Base-by-base conservation (phyloP, 1,140 invertebrate genomes). In the Ceratosolen fusciceps region DNA sequence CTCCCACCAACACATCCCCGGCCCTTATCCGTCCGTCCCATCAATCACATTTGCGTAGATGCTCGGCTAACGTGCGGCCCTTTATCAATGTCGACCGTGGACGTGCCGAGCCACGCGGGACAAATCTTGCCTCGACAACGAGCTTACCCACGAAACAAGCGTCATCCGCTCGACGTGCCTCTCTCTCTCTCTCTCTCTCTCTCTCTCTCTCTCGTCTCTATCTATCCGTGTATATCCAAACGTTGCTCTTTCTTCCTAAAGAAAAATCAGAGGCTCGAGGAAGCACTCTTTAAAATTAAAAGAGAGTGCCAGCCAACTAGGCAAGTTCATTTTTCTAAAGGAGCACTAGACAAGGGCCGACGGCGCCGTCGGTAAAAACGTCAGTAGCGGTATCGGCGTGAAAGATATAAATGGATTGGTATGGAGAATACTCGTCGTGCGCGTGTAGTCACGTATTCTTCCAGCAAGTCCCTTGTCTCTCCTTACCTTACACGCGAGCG, bases 211-310 rank as follows among this genome's bases (percentile, higher is more conserved):
- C 39, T 12, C 5, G 5, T 43, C 39, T 12, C 39, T 43, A 43
- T 29, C n/a, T n/a, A n/a, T n/a, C n/a, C n/a, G n/a, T n/a, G n/a
- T n/a, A n/a, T n/a, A n/a, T n/a, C n/a, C n/a, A n/a, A 62, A 2
- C 4, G 19, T 62, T 37, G 31, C 10, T 62, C 60, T 34, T 62
- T 62, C 19, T 62, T 62, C 16, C 10, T 34, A 19, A 4, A 34
- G 12, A 21, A 62, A 34, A 62, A 37, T 31, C 10, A 16, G 2
- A 52, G 14, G 19, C 4, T 19, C 3, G 49, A 52, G 21, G 43
- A 21, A 52, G 29, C 31, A 62, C 31, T 62, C 29, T 62, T 52
- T 62, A 34, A 62, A 31, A 62, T 62, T 62, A 34, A 62, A 62
- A 5, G 0, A 19, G 9, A 62, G 60, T 34, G 14, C 21, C 5